These are phyloP conservation scores for Bugulina stolonifera DNA, from an alignment of 2,888 invertebrate species.

Conservation along the genomic window DNA sequence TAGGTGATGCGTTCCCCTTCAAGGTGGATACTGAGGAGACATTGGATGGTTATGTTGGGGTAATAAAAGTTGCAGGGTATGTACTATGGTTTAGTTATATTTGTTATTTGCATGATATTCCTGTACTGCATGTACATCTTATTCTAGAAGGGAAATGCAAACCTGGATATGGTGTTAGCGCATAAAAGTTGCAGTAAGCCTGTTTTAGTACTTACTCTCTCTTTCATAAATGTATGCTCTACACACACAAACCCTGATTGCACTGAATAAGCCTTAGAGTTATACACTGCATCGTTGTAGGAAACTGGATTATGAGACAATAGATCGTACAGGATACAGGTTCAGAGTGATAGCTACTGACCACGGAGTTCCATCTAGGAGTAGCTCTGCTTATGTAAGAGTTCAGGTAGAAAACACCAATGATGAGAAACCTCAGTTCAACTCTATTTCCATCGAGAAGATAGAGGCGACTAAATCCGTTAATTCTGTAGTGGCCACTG, in stretches of 20 bases:
- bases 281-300: too few species aligned
- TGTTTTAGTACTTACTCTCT: too few species aligned
- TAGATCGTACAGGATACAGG: conserved; percentile 62
- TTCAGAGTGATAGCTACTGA: conserved; percentile 89
- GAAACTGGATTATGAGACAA: conserved; percentile 45
- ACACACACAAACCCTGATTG: too few species aligned
- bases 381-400: conserved; percentile 85
- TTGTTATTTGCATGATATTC: too few species aligned
- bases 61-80: conserved; percentile 40
- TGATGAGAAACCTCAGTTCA: conserved; percentile 75
- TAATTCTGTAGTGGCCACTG: conserved; percentile 81
- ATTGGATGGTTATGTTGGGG: conserved; percentile 34
- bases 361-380: conserved; percentile 85
- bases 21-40: conserved; percentile 39
- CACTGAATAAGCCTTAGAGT: too few species aligned
- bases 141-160: too few species aligned
- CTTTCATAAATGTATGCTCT: too few species aligned
- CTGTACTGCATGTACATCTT: too few species aligned
- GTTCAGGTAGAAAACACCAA: conserved; percentile 97
- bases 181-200: too few species aligned
- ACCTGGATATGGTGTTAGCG: too few species aligned
- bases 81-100: conserved; percentile 27
- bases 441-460: conserved; percentile 8
- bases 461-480: conserved; percentile 11
- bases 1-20: conserved; percentile 42